Conservation (phyloP, 1,140 invertebrate genomes). For the Drosophila grimshawi region DNA sequence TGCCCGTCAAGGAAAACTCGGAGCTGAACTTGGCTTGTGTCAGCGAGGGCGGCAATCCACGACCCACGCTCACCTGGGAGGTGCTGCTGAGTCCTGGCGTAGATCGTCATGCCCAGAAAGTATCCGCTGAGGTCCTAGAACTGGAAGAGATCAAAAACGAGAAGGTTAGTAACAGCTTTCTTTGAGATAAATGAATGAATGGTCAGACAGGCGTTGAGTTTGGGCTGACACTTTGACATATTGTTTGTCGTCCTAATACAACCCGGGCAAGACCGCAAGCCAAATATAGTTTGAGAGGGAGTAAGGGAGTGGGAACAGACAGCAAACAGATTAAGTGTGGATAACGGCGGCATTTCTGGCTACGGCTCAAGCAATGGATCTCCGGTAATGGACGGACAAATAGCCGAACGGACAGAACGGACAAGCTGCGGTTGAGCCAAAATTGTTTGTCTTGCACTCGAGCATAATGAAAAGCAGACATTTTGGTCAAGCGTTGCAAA, state of each 20-base stretch:
- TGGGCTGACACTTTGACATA: conserved; percentile 51
- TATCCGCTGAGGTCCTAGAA: conserved; percentile 83
- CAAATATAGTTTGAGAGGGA: background rate
- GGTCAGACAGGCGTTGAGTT: conserved; percentile 2
- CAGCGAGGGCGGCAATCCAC: conserved; percentile 92
- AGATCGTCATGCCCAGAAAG: conserved; percentile 85
- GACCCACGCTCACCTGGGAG: conserved; percentile 90
- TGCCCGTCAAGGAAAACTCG: conserved; percentile 92
- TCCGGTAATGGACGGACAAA: conserved; percentile 31
- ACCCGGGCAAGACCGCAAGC: conserved; percentile 26
- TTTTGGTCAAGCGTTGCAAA: conserved; percentile 67
- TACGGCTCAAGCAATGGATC: conserved; percentile 44
- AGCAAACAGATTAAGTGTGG: conserved; percentile 72
- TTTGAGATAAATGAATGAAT: conserved; percentile 22
- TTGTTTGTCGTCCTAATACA: conserved; percentile 36
- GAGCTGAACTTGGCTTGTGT: conserved; percentile 92
- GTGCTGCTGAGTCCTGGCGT: conserved; percentile 87
- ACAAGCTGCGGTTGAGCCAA: conserved; percentile 64
- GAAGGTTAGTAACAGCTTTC: conserved; percentile 65
- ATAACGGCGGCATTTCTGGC: conserved; percentile 46
- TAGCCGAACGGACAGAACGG: background rate
- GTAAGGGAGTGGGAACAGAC: conserved; percentile 23
- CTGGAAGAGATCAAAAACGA: conserved; percentile 83
- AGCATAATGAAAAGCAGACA: conserved; percentile 81
- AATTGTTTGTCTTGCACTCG: conserved; percentile 79